These are phyloP conservation scores for Plagodis dolabraria DNA, from an alignment of 2,888 invertebrate genomes.

Conservation along the genomic window DNA sequence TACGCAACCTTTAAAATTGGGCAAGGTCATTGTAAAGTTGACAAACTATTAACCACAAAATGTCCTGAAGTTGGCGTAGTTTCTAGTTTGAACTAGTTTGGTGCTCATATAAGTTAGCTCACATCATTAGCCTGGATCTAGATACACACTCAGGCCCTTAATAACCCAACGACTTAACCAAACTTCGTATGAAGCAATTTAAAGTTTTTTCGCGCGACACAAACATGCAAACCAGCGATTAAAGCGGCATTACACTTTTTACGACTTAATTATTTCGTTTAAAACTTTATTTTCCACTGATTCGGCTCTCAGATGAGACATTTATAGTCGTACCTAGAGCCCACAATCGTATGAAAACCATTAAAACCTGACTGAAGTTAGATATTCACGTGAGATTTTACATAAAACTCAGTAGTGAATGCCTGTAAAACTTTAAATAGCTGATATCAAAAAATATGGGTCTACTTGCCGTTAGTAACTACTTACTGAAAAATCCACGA, in stretches of 20 bases:
- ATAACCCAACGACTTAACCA: constrained; percentile 56
- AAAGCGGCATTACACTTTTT: constrained; percentile 66
- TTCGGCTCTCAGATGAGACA: constrained; percentile 32
- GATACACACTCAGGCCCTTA: constrained; percentile 43
- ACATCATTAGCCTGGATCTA: constrained; percentile 26
- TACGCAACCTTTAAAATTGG: constrained; percentile 23
- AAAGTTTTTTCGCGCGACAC: constrained; percentile 54
- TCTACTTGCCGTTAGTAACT: no score
- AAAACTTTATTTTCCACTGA: constrained; percentile 42
- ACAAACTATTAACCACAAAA: constrained; percentile 4
- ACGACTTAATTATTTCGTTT: constrained; percentile 60
- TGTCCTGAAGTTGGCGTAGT: constrained; percentile 22
- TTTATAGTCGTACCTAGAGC: constrained; percentile 28
- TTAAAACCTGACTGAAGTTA: constrained; percentile 19
- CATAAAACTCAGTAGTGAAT: constrained; percentile 15
- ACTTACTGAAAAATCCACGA: no score
- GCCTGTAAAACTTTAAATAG: constrained; percentile 11
- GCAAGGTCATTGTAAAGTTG: constrained; percentile 17
- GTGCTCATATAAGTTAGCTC: constrained; percentile 31
- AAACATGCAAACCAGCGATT: constrained; percentile 71
- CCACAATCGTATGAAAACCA: constrained; percentile 11
- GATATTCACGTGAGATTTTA: constrained; percentile 17
- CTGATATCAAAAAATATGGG: not conserved
- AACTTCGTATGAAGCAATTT: constrained; percentile 60
- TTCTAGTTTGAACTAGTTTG: constrained; percentile 16